A percentile compares a stretch with the other conserved stretches of the same genome.
Evolutionary conservation across 2,113 vertebrate genomes (phyloP).

Genomic region (Hemiprocne comata): DNA sequence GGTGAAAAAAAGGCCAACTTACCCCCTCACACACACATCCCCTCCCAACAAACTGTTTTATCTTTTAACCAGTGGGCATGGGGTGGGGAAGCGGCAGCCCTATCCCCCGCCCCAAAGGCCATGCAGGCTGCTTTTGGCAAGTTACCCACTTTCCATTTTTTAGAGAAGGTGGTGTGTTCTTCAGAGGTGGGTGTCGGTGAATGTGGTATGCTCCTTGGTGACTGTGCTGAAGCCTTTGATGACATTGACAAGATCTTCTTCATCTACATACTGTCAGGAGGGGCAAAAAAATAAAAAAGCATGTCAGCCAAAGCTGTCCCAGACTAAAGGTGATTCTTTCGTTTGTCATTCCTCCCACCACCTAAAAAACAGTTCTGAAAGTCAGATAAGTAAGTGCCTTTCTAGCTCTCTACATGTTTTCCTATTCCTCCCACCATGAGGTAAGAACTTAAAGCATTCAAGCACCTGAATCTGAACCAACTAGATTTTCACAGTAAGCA

Average conservation of each 20-base stretch:
- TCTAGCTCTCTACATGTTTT: not conserved
- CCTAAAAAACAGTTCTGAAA: not conserved
- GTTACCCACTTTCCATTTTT: constrained; percentile 10
- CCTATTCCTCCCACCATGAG: not conserved
- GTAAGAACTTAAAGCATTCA: not conserved
- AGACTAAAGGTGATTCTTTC: not conserved
- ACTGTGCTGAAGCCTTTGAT: constrained; percentile 90
- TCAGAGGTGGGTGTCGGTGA: constrained; percentile 89
- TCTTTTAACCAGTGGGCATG: not conserved
- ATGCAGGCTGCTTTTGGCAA: constrained; percentile 58
- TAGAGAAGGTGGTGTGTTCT: not conserved
- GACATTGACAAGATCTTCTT: constrained; percentile 87
- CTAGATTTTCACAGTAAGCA: not conserved
- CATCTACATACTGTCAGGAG: constrained; percentile 84
- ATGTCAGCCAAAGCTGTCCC: not conserved
- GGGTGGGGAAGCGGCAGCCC: not conserved
- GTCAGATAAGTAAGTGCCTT: not conserved
- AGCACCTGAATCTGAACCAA: not conserved
- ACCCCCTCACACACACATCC: rapidly evolving
- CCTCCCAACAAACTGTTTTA: not conserved
- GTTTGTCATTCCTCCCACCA: not conserved
- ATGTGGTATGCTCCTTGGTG: constrained; percentile 89
- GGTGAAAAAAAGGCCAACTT: not conserved
- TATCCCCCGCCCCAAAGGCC: not conserved
- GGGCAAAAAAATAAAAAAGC: not conserved